Evolutionary conservation across 2,113 vertebrate genomes (phyloP).

Genomic region (human): DNA sequence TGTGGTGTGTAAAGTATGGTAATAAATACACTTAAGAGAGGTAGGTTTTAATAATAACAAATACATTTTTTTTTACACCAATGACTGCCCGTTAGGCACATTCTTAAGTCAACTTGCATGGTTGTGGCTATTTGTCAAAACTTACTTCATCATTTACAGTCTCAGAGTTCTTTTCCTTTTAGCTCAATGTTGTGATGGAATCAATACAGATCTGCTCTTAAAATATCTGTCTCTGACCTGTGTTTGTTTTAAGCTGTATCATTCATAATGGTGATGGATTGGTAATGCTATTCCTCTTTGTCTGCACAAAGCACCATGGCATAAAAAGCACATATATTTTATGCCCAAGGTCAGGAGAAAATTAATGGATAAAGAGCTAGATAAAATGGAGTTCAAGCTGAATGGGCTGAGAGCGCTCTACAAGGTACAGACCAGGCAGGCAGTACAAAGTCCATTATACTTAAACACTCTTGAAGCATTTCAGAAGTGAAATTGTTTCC

Average conservation of each 20-base stretch:
- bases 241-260: slow-evolving; percentile 90
- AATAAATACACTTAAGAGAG: slow-evolving; percentile 70
- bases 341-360: slow-evolving; percentile 91
- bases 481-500: slow-evolving; percentile 87
- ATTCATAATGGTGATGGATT: slow-evolving; percentile 95
- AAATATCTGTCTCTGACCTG: slow-evolving; percentile 89
- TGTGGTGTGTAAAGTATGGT: slow-evolving; percentile 9
- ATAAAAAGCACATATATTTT: slow-evolving; percentile 88
- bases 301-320: slow-evolving; percentile 84
- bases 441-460: slow-evolving; percentile 90
- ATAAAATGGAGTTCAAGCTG: slow-evolving; percentile 93
- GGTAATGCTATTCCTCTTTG: slow-evolving; percentile 88
- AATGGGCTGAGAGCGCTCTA: slow-evolving; percentile 89
- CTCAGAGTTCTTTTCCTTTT: slow-evolving; percentile 77
- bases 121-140: slow-evolving; percentile 79
- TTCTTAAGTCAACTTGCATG: slow-evolving; percentile 69
- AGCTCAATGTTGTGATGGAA: slow-evolving; percentile 83
- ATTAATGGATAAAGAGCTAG: slow-evolving; percentile 93
- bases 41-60: slow-evolving; percentile 71
- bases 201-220: slow-evolving; percentile 88
- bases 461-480: slow-evolving; percentile 88
- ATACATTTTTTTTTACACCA: slow-evolving; percentile 55
- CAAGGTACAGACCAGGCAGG: slow-evolving; percentile 86
- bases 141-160: slow-evolving; percentile 84
- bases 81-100: slow-evolving; percentile 76